These are phyloP conservation scores for Catharus bicknelli DNA, from an alignment of 2,113 vertebrate species.

Conservation along the genomic window DNA sequence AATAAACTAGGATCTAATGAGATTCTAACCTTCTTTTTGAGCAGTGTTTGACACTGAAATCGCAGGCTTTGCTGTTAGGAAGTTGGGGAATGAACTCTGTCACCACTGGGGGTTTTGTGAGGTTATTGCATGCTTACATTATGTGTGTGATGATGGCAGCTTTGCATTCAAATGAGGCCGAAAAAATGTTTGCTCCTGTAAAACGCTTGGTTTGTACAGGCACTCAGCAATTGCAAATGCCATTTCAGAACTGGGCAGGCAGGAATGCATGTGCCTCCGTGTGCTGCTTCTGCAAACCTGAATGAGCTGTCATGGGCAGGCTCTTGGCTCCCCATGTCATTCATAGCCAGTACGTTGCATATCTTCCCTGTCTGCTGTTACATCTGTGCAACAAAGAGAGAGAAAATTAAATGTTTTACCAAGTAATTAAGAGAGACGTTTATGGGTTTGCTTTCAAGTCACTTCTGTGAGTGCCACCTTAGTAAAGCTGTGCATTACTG, in stretches of 20 bases:
- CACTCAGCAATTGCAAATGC: neutral
- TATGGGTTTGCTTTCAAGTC: constrained; percentile 18
- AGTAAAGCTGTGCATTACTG: neutral
- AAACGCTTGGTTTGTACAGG: neutral
- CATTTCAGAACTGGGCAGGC: neutral
- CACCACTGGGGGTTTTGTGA: neutral
- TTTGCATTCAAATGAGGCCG: neutral
- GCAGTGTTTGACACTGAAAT: neutral
- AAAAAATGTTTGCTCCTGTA: neutral
- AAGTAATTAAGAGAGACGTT: neutral
- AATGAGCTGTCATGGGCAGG: neutral
- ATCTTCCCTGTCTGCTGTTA: neutral
- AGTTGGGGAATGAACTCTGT: neutral
- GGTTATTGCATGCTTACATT: neutral
- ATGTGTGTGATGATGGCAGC: neutral
- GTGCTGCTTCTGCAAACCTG: neutral
- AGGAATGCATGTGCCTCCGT: neutral
- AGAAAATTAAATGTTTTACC: neutral
- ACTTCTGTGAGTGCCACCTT: neutral
- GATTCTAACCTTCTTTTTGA: neutral
- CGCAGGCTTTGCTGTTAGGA: neutral
- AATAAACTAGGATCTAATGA: neutral
- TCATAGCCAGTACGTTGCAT: neutral
- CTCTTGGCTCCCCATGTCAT: neutral
- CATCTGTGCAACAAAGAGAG: neutral